phyloP scores from a whole-genome alignment of 37 sponge, comb jelly and placozoan species.

The Halichondria panicea region DNA sequence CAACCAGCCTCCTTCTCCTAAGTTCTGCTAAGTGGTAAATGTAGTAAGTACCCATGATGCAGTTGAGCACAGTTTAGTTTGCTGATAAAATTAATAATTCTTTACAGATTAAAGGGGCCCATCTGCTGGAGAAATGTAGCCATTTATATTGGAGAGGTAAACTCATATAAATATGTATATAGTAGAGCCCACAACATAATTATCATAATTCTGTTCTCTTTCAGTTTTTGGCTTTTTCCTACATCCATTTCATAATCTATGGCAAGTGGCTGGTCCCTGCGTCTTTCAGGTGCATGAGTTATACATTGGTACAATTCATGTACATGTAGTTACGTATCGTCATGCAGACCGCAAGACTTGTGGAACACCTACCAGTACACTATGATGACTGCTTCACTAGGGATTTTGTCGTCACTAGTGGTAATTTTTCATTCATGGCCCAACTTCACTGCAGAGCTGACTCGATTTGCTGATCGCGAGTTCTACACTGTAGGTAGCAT shows the following conservation, averaged over 20 bases:
- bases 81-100: no score
- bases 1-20: no score
- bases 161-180: neutral
- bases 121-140: conserved; percentile 27
- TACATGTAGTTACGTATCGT: neutral
- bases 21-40: no score
- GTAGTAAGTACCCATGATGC: no score
- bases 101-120: conserved; percentile 16
- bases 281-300: conserved; percentile 15
- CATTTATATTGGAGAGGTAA: conserved; percentile 14
- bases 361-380: neutral
- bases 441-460: conserved; percentile 74
- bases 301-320: neutral
- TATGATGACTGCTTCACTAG: conserved; percentile 15
- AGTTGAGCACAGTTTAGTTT: no score
- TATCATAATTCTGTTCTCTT: neutral
- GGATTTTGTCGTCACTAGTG: conserved; percentile 11
- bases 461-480: conserved; percentile 75
- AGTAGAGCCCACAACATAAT: no score
- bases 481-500: conserved; percentile 58
- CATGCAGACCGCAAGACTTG: conserved; percentile 21
- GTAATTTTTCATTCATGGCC: conserved; percentile 61
- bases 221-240: conserved; percentile 6
- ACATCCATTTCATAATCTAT: conserved; percentile 4
- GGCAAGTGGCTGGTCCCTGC: conserved; percentile 16